These are phyloP conservation scores for Arothron firmamentum DNA, from an alignment of 2,113 vertebrate genomes.

Conservation along the genomic window DNA sequence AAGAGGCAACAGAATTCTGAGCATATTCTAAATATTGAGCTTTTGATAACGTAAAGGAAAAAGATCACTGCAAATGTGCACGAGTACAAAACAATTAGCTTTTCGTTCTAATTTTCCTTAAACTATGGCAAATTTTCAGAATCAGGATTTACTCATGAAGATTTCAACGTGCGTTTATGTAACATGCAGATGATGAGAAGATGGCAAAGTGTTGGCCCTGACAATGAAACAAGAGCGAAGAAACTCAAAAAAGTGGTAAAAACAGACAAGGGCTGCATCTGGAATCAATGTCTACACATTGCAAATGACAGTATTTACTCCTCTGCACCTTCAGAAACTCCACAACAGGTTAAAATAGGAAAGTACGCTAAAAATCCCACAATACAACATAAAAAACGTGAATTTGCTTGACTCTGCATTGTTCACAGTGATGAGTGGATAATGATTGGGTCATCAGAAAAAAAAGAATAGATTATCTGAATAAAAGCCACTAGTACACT, in stretches of 20 bases:
- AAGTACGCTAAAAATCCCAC: neutral
- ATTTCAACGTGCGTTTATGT: too few relatives aligned
- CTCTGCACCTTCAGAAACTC: neutral
- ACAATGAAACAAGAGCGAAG: neutral
- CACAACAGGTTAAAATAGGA: neutral
- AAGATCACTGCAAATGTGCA: too few relatives aligned
- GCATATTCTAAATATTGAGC: too few relatives aligned
- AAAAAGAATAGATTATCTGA: neutral
- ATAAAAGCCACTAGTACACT: neutral
- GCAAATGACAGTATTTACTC: too few relatives aligned
- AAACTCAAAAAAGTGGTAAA: neutral
- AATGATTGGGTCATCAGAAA: neutral
- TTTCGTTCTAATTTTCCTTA: too few relatives aligned
- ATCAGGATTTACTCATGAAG: too few relatives aligned
- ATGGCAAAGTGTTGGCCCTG: neutral
- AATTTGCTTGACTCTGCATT: neutral
- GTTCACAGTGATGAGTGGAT: neutral
- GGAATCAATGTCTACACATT: neutral
- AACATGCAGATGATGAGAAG: conserved; percentile 5
- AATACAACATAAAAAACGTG: neutral
- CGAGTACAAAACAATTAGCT: too few relatives aligned
- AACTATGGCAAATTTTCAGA: too few relatives aligned
- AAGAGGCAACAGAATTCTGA: too few relatives aligned
- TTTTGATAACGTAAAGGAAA: too few relatives aligned
- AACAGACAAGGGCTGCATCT: neutral